These are phyloP conservation scores for Rafetus swinhoei DNA, from an alignment of 2,113 vertebrate species.

Conservation along the genomic window DNA sequence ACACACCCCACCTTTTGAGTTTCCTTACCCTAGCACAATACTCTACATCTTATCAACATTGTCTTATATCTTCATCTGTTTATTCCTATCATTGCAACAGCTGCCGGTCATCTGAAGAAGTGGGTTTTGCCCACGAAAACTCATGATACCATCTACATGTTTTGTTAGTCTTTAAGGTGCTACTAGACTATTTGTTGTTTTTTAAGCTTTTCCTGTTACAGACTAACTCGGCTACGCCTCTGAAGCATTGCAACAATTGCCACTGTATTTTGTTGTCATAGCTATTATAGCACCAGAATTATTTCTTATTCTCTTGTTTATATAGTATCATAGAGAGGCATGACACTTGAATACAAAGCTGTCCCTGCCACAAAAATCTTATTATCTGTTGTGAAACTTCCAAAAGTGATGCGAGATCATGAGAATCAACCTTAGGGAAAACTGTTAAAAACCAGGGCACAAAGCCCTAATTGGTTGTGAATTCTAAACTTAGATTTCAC, in stretches of 20 bases:
- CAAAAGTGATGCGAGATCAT: not conserved
- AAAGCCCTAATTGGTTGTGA: not conserved
- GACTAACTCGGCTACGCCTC: too few relatives aligned
- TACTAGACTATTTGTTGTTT: too few relatives aligned
- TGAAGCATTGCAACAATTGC: not conserved
- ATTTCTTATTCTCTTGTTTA: not conserved
- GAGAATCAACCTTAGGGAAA: not conserved
- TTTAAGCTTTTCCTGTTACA: too few relatives aligned
- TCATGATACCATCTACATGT: too few relatives aligned
- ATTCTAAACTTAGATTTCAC: not conserved
- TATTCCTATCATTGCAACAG: not conserved
- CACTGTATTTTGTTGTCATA: not conserved
- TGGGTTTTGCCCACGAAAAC: too few relatives aligned
- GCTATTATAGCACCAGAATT: not conserved
- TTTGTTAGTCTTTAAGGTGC: too few relatives aligned
- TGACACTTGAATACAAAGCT: not conserved
- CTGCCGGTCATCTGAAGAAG: too few relatives aligned
- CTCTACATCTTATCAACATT: not conserved
- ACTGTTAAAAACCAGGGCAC: not conserved
- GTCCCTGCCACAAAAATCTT: not conserved
- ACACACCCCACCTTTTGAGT: not conserved
- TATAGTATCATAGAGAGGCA: not conserved
- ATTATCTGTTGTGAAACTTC: not conserved
- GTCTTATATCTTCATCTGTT: not conserved
- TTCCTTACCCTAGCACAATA: not conserved